A percentile compares a stretch with the other conserved stretches of the same genome.
Evolutionary conservation across 1,140 invertebrate genomes (phyloP).

Genomic region (Apis laboriosa): DNA sequence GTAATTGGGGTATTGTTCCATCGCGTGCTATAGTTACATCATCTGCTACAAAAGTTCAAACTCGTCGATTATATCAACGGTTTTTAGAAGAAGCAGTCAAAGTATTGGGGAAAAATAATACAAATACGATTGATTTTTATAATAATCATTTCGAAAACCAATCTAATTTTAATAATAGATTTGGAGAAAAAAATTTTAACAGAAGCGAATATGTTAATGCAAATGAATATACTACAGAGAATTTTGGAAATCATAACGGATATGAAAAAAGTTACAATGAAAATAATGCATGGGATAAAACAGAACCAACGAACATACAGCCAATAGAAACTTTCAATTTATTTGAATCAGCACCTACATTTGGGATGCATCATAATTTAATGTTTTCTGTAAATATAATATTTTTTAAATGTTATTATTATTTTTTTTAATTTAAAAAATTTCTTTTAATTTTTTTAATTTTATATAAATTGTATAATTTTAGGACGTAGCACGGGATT

Average conservation of each 20-base stretch:
- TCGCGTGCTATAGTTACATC: conserved; percentile 93
- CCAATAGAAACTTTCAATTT: conserved; percentile 84
- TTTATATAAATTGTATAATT: conserved; percentile 73
- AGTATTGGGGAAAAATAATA: conserved; percentile 72
- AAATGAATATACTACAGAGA: conserved; percentile 63
- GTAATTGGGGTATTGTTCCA: conserved; percentile 93
- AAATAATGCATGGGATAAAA: conserved; percentile 31
- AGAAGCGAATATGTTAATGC: conserved; percentile 59
- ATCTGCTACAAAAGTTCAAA: conserved; percentile 86
- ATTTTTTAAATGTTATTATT: conserved; percentile 22
- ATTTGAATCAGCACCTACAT: conserved; percentile 87
- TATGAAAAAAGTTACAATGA: conserved; percentile 49
- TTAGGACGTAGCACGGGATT: conserved; percentile 86
- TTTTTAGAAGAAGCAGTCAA: conserved; percentile 82
- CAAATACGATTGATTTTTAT: conserved; percentile 53
- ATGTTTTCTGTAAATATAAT: conserved; percentile 84
- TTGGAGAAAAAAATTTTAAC: conserved; percentile 52
- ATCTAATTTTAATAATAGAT: conserved; percentile 53
- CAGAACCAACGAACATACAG: conserved; percentile 61
- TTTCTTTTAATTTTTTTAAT: conserved; percentile 27
- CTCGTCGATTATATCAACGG: conserved; percentile 82
- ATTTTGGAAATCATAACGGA: conserved; percentile 52
- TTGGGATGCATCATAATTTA: conserved; percentile 85
- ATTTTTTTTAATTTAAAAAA: conserved; percentile 5
- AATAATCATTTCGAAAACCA: conserved; percentile 56